phyloP scores from a whole-genome alignment of 2,113 vertebrate species.

The Hepsetus odoe region DNA sequence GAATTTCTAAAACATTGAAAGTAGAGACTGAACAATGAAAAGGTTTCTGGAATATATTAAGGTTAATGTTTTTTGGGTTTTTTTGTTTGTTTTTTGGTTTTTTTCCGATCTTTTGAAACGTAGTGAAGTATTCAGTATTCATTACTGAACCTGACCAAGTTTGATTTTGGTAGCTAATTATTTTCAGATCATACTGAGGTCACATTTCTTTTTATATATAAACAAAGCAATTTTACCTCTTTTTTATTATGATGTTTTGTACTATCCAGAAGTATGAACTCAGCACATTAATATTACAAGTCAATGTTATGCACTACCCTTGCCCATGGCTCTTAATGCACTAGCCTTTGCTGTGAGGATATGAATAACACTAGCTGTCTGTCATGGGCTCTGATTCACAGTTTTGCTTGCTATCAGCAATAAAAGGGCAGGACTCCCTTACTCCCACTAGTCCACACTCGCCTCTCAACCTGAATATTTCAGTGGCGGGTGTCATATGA shows the following conservation, averaged over 20 bases:
- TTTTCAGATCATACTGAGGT: conserved; percentile 5
- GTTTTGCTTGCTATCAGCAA: conserved; percentile 54
- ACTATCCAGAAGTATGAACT: not conserved
- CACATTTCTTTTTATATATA: not conserved
- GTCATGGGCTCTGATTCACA: conserved; percentile 49
- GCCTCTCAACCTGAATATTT: conserved; percentile 45
- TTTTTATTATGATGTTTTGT: not conserved
- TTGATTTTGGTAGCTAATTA: conserved; percentile 2
- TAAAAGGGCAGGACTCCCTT: conserved; percentile 30
- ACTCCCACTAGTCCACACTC: conserved; percentile 16
- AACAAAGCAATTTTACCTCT: not conserved
- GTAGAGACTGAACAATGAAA: not conserved
- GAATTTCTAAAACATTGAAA: not conserved
- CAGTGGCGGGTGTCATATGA: conserved; percentile 51
- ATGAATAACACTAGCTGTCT: conserved; percentile 41
- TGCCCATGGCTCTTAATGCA: conserved; percentile 44
- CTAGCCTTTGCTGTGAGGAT: conserved; percentile 21
- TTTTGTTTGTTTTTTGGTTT: no score
- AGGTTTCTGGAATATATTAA: not conserved
- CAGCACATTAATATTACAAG: conserved; percentile 5
- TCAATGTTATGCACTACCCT: conserved; percentile 30
- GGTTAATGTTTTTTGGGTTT: not conserved
- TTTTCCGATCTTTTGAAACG: not conserved
- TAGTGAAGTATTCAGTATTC: no score
- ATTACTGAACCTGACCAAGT: not conserved